Percentiles rank a stretch among this genome's conserved stretches.
These are phyloP conservation scores for Bufotes viridis DNA, from an alignment of 2,797 vertebrate genomes.

Conservation along the genomic window DNA sequence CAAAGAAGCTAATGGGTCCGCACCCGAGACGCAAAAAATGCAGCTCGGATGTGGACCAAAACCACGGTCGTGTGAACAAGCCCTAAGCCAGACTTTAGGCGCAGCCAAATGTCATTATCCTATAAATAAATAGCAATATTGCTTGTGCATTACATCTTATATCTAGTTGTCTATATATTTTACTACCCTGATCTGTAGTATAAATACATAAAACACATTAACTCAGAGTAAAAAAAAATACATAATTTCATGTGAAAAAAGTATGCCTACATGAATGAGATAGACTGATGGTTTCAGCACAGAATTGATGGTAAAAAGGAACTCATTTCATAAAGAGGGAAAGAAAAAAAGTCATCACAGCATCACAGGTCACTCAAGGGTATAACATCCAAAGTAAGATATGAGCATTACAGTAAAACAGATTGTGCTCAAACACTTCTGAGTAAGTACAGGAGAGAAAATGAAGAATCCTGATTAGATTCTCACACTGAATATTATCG, in stretches of 20 bases:
- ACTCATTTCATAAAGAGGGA: neutral
- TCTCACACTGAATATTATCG: slow-evolving; percentile 56
- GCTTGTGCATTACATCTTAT: neutral
- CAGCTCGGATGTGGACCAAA: too few species aligned
- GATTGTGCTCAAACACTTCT: slow-evolving; percentile 36
- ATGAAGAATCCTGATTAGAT: slow-evolving; percentile 52
- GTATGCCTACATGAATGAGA: neutral
- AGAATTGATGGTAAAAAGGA: neutral
- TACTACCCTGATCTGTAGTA: neutral
- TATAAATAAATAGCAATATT: neutral
- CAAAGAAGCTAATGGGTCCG: too few species aligned
- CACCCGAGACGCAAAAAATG: too few species aligned
- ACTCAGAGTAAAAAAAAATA: neutral
- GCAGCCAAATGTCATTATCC: neutral
- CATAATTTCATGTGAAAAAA: neutral
- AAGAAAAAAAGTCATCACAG: neutral
- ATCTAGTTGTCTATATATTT: neutral
- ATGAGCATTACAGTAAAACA: slow-evolving; percentile 53
- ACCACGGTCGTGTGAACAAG: too few species aligned
- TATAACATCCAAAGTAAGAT: slow-evolving; percentile 50
- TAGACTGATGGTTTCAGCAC: neutral
- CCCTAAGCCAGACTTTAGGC: too few species aligned
- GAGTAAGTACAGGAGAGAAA: slow-evolving; percentile 58
- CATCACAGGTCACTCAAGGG: slow-evolving; percentile 58
- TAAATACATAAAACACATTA: neutral